These are phyloP conservation scores for Sebastes minor DNA, from an alignment of 2,797 vertebrate genomes.

Conservation along the genomic window DNA sequence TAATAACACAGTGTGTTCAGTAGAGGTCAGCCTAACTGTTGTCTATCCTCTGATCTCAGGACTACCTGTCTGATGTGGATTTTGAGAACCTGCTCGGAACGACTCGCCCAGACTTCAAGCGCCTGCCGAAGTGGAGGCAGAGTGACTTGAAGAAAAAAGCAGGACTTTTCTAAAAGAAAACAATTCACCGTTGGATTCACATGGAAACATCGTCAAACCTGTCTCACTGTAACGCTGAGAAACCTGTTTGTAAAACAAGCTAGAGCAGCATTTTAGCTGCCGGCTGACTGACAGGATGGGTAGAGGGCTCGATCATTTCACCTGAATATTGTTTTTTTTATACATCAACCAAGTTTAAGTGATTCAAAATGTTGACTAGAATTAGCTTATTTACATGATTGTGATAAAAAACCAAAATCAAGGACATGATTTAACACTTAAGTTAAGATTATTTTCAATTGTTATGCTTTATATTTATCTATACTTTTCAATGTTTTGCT, in stretches of 20 bases:
- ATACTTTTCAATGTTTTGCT: conserved; percentile 20
- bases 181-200: neutral
- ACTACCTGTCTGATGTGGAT: conserved; percentile 86
- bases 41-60: conserved; percentile 70
- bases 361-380: neutral
- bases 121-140: conserved; percentile 92
- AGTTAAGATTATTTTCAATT: conserved; percentile 12
- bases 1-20: conserved; percentile 15
- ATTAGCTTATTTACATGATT: conserved; percentile 10
- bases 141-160: conserved; percentile 89
- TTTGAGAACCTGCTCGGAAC: conserved; percentile 89
- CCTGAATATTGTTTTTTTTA: neutral
- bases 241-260: neutral
- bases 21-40: conserved; percentile 52
- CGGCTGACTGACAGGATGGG: neutral
- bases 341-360: neutral
- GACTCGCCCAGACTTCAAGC: conserved; percentile 85
- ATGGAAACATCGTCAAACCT: neutral
- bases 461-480: conserved; percentile 41
- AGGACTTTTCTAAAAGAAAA: conserved; percentile 87
- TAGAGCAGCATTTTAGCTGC: neutral
- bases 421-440: neutral
- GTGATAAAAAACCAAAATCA: neutral
- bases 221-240: neutral
- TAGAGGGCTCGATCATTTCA: neutral